Base-by-base conservation (phyloP, 2,797 vertebrate species). In the Gallirallus australis region DNA sequence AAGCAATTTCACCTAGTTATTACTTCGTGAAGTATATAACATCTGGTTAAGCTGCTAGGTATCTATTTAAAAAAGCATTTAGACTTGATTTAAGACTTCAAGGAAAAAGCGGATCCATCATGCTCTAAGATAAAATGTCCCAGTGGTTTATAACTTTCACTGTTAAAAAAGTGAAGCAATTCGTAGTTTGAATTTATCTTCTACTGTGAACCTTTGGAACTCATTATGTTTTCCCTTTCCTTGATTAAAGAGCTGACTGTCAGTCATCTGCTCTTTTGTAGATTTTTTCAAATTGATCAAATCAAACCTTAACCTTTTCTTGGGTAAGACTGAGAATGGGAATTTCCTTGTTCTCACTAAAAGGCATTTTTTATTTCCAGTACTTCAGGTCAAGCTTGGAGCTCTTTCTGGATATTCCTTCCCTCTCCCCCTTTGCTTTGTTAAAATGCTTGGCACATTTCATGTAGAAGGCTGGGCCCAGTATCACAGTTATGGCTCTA, bases 111-210 rank as follows among this genome's bases (percentile, higher is more conserved):
- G n/a, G 90, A 89, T 89, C 63, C n/a, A 84, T 93, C 80, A 86
- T 18, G 23, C 18, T 63, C 52, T 63, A 37, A 39, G 59, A 95
- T 68, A 93, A 94, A 86, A 92, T 24, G 42, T 94, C 63, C 64
- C 70, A 73, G 77, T 64, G 50, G 73, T 95, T 96, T 95, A 88
- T 90, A 93, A 88, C 85, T 81, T 91, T 59, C 69, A 86, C 15
- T 75, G 57, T 82, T 88, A 91, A 88, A 88, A 80, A 83, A 81
- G 69, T 63, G 82, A 94, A 91, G 65, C 76, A 91, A 91, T 97
- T 93, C 83, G 91, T 90, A 93, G 53, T 88, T 88, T 83, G 87
- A 95, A 91, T 93, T 96, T 91, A 80, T 91, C 68, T 94, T 93
- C 69, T 28, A 33, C 45, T 0, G 0, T 68, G 69, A 95, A 88